A percentile compares a stretch with the other conserved stretches of the same genome.
phyloP scores from a whole-genome alignment of 1,140 invertebrate genomes.

The Apis mellifera region DNA sequence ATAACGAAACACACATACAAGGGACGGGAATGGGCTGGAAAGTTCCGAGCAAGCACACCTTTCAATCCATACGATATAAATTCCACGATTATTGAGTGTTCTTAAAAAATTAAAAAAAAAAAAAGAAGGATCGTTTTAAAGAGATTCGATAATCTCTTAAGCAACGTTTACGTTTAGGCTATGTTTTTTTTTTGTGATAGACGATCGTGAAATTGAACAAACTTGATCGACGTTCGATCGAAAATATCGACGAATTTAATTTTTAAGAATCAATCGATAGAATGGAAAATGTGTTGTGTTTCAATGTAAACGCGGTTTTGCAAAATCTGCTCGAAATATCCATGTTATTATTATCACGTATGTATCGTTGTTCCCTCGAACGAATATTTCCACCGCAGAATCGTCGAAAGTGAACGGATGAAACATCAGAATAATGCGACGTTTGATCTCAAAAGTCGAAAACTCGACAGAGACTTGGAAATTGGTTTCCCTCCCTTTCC shows the following conservation, averaged over 20 bases:
- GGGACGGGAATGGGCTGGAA: slow-evolving; percentile 37
- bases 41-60: slow-evolving; percentile 35
- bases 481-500: not conserved
- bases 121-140: too few species aligned
- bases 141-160: too few species aligned
- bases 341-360: slow-evolving; percentile 8
- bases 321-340: not conserved
- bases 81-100: slow-evolving; percentile 4
- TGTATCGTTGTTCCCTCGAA: slow-evolving; percentile 29
- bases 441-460: not conserved
- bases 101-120: slow-evolving; percentile 2
- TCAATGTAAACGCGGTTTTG: too few species aligned
- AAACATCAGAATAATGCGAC: not conserved
- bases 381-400: not conserved
- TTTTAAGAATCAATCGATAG: too few species aligned
- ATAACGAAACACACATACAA: slow-evolving; percentile 30
- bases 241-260: too few species aligned
- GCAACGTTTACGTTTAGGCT: too few species aligned
- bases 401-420: not conserved
- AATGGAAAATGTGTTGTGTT: too few species aligned
- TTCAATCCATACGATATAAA: slow-evolving; percentile 15
- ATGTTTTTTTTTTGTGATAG: too few species aligned
- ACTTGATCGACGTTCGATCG: too few species aligned
- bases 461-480: not conserved
- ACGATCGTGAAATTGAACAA: too few species aligned